A percentile compares a stretch with the other conserved stretches of the same genome.
Evolutionary conservation across 2,888 invertebrate genomes (phyloP).

Genomic region (Gerris lacustris): DNA sequence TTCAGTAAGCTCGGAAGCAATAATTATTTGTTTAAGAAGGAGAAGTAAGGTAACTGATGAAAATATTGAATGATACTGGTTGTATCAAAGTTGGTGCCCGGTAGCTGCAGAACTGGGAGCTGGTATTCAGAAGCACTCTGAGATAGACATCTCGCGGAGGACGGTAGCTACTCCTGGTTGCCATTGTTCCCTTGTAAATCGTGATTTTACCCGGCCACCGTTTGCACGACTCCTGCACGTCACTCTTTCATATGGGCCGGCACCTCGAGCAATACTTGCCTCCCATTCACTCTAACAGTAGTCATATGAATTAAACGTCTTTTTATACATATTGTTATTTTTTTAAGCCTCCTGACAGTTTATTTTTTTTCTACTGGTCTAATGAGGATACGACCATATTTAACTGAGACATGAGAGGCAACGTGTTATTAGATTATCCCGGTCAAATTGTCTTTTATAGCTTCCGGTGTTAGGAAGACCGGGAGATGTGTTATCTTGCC

Average conservation of each 20-base stretch:
- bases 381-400: neutral
- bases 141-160: slow-evolving; percentile 1
- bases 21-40: too few species aligned
- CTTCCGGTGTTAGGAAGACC: neutral
- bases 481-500: neutral
- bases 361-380: too few species aligned
- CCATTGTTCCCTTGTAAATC: slow-evolving; percentile 5
- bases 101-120: too few species aligned
- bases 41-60: too few species aligned
- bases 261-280: neutral
- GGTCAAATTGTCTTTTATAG: slow-evolving; percentile 3
- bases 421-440: slow-evolving; percentile 3
- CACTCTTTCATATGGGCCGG: neutral
- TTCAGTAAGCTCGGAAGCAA: too few species aligned
- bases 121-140: too few species aligned
- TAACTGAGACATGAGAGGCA: neutral
- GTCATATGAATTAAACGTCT: too few species aligned
- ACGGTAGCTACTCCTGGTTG: neutral
- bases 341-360: too few species aligned
- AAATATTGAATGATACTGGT: too few species aligned
- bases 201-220: slow-evolving; percentile 2
- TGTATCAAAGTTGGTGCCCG: too few species aligned
- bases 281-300: too few species aligned
- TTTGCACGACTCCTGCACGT: neutral
- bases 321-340: too few species aligned